Evolutionary conservation across 1,140 invertebrate species (phyloP).

Genomic region (Sycophila sp.): DNA sequence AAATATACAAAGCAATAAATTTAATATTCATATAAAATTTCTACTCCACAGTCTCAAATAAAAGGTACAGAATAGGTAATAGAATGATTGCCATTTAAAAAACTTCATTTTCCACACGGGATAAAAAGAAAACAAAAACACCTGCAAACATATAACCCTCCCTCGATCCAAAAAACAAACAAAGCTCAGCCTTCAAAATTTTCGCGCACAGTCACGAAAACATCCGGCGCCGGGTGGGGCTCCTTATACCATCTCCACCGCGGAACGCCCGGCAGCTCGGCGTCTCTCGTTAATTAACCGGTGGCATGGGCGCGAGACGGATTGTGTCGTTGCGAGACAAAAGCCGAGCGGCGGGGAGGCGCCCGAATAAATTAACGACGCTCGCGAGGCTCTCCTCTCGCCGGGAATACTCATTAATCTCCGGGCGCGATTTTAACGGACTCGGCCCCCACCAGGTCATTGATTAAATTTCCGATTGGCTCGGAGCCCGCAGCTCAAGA

Average conservation of each 20-base stretch:
- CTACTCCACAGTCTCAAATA: too few species aligned
- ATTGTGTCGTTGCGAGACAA: neutral
- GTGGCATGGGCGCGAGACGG: neutral
- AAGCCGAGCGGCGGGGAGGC: neutral
- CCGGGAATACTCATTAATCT: conserved; percentile 29
- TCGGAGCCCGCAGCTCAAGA: neutral
- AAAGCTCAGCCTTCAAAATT: neutral
- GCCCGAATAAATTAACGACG: conserved; percentile 16
- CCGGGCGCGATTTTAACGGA: conserved; percentile 7
- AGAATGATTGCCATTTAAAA: too few species aligned
- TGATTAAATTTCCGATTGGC: conserved; percentile 38
- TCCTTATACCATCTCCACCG: neutral
- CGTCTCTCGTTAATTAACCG: too few species aligned
- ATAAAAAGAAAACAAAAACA: too few species aligned
- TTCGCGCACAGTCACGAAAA: neutral
- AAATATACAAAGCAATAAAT: too few species aligned
- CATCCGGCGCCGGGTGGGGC: neutral
- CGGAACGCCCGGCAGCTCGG: neutral
- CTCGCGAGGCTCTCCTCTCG: neutral
- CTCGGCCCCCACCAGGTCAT: neutral
- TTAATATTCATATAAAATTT: too few species aligned
- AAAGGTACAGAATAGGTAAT: too few species aligned
- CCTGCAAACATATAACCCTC: too few species aligned
- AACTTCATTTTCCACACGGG: too few species aligned
- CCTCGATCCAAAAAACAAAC: neutral